phyloP scores from a whole-genome alignment of 2,113 vertebrate species.

The Octodon degus region DNA sequence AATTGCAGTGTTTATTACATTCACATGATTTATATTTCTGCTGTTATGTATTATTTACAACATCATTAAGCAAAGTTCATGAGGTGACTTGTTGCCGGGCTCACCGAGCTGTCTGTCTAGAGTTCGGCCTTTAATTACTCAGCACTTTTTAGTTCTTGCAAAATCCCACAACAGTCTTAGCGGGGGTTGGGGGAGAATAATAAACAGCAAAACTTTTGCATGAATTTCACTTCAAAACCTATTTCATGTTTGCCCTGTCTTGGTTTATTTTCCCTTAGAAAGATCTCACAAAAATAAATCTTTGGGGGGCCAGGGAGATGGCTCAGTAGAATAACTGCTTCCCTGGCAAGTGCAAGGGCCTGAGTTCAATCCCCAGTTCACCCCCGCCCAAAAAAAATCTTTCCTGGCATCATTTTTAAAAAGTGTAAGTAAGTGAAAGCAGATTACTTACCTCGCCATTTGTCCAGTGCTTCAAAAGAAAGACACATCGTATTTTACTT shows the following conservation, averaged over 20 bases:
- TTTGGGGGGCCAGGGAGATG: no score
- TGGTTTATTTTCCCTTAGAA: slow-evolving; percentile 34
- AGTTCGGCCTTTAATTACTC: neutral
- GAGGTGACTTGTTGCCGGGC: neutral
- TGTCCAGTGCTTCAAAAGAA: neutral
- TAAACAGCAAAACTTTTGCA: neutral
- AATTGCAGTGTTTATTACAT: slow-evolving; percentile 57
- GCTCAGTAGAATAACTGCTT: no score
- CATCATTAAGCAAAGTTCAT: slow-evolving; percentile 50
- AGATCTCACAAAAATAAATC: neutral
- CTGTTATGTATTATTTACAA: neutral
- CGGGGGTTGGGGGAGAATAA: neutral
- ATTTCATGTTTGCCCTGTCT: slow-evolving; percentile 25
- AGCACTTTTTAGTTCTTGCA: neutral
- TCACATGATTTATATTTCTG: slow-evolving; percentile 31
- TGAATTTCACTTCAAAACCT: neutral
- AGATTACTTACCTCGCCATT: neutral
- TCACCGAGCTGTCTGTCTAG: neutral
- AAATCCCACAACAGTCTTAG: neutral
- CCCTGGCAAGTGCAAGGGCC: no score
- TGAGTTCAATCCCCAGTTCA: no score
- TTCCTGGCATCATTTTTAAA: neutral
- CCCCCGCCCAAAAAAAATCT: neutral
- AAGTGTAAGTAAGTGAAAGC: neutral
- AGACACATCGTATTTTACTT: neutral